Evolutionary conservation across 2,797 vertebrate species (phyloP), one percentile per base, ranked within the genome.

Genomic region (Parambassis ranga): DNA sequence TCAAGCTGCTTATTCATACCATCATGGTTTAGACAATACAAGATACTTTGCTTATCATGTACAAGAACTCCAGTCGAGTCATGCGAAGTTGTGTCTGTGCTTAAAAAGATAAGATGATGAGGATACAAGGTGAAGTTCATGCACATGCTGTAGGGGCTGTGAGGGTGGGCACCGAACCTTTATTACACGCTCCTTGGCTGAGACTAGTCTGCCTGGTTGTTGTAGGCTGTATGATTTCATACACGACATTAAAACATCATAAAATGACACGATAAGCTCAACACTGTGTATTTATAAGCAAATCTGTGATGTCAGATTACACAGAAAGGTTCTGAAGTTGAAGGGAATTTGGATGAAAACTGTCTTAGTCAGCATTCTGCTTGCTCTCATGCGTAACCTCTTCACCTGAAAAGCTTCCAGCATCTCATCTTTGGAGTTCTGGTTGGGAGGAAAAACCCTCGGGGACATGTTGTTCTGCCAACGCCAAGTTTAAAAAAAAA

Each of bases 401-500:
- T 35, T 61, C 50, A 30, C 16, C 37, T 37, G 32, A n/a, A 35
- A 49, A 49, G 33, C 14, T 28, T 49, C 33, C 18, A 31, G 16
- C 30, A 8, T 41, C n/a, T 4, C 11, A 19, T 20, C 20, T 27
- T 11, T 1, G 6, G 11, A 60, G 14, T 31, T 46, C 43, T 28
- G 47, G 36, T 41, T 59, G 2, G 19, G 19, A 47, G 31, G 36
- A 4, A 32, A 31, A 61, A 5, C 50, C 53, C 48, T 46, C 0
- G 37, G 77, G 75, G 67, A 70, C 48, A 7, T 3, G 19, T 30
- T 62, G 32, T 14, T 4, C 52, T 37, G 52, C 61, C 49, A 16
- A 5, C 52, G 56, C 35, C 53, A 57, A 61, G 52, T 49, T 32
- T n/a, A 44, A 47, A 69, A 67, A 84, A 75, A 79, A 87, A 87